Evolutionary conservation across 2,797 vertebrate genomes (phyloP), one percentile per base, ranked within the genome.

Genomic region (Epinephelus coioides): DNA sequence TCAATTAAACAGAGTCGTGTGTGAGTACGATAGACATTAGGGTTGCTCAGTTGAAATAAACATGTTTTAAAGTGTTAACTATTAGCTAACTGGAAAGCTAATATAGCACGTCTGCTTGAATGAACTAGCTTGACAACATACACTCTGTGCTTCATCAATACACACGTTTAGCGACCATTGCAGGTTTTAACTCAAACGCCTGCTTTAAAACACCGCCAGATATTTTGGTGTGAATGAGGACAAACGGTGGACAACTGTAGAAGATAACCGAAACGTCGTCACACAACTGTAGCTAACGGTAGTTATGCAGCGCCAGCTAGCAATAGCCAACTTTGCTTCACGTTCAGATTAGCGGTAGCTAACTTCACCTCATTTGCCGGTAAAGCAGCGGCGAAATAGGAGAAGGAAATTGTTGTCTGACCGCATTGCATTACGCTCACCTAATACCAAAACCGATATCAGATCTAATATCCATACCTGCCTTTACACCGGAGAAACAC

Each of bases 251-350:
- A 21, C 38, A 12, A 17, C 44, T 6, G 34, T 15, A 38, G 27
- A 23, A 23, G 25, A 62, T n/a, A 51, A 66, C 50, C 55, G 55
- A 90, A 90, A 93, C 88, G 86, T 91, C 91, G 92, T 92, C 92
- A 92, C 82, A 88, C 74, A 90, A 55, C 69, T 86, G 69, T 25
- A 78, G 93, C 93, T 89, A 91, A 79, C 74, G 50, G 51, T 46
- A 79, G 64, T 15, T 59, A 56, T 75, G 82, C 73, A 87, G 83
- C 81, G 21, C 34, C 54, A 85, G 90, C 82, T 56, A 6, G 46
- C 27, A 30, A 34, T 34, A 34, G 34, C 34, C 34, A 34, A 90
- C 81, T 85, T 87, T 83, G 59, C 66, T 69, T 76, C 66, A 34
- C 75, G 76, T 83, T 70, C 27, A 67, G 67, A 78, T 78, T 79